Percentiles rank a stretch among this genome's conserved stretches.
Conservation (phyloP, 2,888 invertebrate genomes). For the Phyto melanocephala region DNA sequence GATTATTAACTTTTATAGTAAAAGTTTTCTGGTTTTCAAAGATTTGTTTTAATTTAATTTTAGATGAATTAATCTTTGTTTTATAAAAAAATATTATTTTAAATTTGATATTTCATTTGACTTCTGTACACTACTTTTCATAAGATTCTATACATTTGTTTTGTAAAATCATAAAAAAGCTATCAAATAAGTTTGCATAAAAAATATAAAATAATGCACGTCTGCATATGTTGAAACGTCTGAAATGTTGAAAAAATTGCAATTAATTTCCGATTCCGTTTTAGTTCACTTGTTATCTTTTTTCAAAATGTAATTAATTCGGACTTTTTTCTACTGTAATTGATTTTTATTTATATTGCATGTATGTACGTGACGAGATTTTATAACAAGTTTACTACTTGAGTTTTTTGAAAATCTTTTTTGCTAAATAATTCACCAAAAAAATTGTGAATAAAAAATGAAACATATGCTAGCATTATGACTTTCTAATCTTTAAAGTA, state of each 20-base stretch:
- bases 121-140: too few relatives aligned
- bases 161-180: not conserved
- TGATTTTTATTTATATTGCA: too few relatives aligned
- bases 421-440: too few relatives aligned
- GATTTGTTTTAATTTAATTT: too few relatives aligned
- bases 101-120: too few relatives aligned
- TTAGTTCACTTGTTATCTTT: slow-evolving; percentile 32
- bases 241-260: slow-evolving; percentile 46
- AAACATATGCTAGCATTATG: too few relatives aligned
- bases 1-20: too few relatives aligned
- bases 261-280: slow-evolving; percentile 57
- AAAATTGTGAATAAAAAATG: too few relatives aligned
- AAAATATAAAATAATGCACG: not conserved
- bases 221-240: slow-evolving; percentile 49
- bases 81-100: too few relatives aligned
- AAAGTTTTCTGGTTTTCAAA: too few relatives aligned
- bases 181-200: not conserved
- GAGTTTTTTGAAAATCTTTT: not conserved
- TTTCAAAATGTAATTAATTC: not conserved
- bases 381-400: not conserved
- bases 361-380: not conserved
- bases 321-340: not conserved
- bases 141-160: not conserved
- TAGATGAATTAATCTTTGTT: too few relatives aligned
- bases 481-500: too few relatives aligned